Percentiles rank a stretch among this genome's conserved stretches.
phyloP scores from a whole-genome alignment of 2,113 vertebrate species.

The Corythoichthys intestinalis region DNA sequence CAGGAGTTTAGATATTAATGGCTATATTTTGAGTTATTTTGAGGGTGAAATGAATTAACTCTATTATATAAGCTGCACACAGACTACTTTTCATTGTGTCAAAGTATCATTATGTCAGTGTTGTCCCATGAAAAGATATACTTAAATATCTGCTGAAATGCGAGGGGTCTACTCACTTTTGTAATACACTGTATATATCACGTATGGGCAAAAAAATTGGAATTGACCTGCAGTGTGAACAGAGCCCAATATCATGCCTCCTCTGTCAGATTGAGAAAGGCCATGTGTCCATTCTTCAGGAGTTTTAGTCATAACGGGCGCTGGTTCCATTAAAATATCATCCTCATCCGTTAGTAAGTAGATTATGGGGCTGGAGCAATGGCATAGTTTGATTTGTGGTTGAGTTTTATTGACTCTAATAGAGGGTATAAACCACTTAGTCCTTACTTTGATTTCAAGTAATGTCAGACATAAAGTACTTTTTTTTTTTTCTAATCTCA shows the following conservation, averaged over 20 bases:
- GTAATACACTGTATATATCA: too few species aligned
- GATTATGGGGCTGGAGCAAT: conserved; percentile 60
- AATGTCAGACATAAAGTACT: conserved; percentile 53
- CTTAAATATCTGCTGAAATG: too few species aligned
- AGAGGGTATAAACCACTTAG: conserved; percentile 66
- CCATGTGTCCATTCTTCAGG: conserved; percentile 49
- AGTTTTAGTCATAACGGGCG: conserved; percentile 55
- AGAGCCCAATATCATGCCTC: conserved; percentile 33
- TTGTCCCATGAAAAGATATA: too few species aligned
- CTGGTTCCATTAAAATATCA: conserved; percentile 60
- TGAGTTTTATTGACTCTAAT: conserved; percentile 67
- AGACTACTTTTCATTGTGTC: too few species aligned
- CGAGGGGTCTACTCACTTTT: too few species aligned
- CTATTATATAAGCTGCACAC: too few species aligned
- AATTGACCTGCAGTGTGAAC: too few species aligned
- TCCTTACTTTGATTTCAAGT: conserved; percentile 62
- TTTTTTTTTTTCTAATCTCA: conserved; percentile 26
- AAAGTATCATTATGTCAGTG: too few species aligned
- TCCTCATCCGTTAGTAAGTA: conserved; percentile 66
- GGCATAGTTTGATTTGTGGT: conserved; percentile 65
- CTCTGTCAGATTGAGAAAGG: conserved; percentile 50
- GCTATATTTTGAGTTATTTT: too few species aligned
- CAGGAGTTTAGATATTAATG: too few species aligned
- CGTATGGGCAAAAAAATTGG: too few species aligned
- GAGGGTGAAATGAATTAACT: too few species aligned